These are phyloP conservation scores for Lates japonicus DNA, from an alignment of 2,797 vertebrate genomes.

Conservation along the genomic window DNA sequence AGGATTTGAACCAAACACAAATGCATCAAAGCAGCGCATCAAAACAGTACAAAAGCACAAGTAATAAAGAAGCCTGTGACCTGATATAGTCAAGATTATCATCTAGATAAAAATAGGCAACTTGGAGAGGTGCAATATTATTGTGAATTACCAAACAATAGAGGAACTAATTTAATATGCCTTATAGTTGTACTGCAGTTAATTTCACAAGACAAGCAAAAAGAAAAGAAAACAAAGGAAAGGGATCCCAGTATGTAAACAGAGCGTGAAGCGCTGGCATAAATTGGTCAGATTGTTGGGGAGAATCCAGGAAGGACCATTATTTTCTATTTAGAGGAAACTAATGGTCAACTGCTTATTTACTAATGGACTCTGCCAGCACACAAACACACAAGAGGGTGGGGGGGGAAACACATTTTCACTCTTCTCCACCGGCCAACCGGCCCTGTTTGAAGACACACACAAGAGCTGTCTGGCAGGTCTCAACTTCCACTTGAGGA, in stretches of 20 bases:
- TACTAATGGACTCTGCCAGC: slow-evolving; percentile 57
- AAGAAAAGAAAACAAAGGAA: slow-evolving; percentile 5
- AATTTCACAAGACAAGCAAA: not conserved
- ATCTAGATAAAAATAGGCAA: slow-evolving; percentile 10
- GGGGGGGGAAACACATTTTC: slow-evolving; percentile 17
- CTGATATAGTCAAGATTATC: slow-evolving; percentile 5
- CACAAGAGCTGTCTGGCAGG: slow-evolving; percentile 12
- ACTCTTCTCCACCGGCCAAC: slow-evolving; percentile 26
- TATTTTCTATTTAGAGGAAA: slow-evolving; percentile 68
- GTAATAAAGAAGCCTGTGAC: slow-evolving; percentile 17
- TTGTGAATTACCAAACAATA: slow-evolving; percentile 20
- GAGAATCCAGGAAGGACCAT: slow-evolving; percentile 57
- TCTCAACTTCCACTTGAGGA: slow-evolving; percentile 20
- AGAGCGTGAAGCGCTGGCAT: not conserved
- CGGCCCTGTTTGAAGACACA: slow-evolving; percentile 19
- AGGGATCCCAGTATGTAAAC: slow-evolving; percentile 14
- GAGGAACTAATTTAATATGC: slow-evolving; percentile 15
- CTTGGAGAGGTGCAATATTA: not conserved
- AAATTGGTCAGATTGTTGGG: slow-evolving; percentile 42
- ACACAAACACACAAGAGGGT: slow-evolving; percentile 19
- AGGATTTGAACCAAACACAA: slow-evolving; percentile 53
- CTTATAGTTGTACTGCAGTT: slow-evolving; percentile 19
- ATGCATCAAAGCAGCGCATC: slow-evolving; percentile 32
- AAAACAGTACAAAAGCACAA: slow-evolving; percentile 11
- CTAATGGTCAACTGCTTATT: slow-evolving; percentile 61